Evolutionary conservation across 2,113 vertebrate species (phyloP), one percentile per base, ranked within the genome.

Genomic region (Heterochromis multidens): DNA sequence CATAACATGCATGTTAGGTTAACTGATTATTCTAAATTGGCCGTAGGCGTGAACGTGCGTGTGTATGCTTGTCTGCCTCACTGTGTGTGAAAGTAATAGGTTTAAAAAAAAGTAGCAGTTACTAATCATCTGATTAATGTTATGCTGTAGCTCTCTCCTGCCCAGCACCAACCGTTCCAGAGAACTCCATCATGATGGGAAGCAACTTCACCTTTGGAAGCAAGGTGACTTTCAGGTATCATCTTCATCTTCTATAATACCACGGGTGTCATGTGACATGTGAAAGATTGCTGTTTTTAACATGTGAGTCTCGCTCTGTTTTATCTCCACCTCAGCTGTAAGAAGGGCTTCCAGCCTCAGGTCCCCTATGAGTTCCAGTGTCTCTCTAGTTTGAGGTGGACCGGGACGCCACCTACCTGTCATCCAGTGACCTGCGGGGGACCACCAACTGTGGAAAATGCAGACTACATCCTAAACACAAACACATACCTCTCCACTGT

Each of bases 151-250:
- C 97, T 59, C 72, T 98, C 83, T 97, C 97, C 95, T 99, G 99
- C 93, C 95, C 95, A 27, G 49, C 6, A 40, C 97, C 97, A 70
- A 65, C 86, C 77, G 62, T 96, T 86, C 97, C 97, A 77, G 96
- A 97, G 82, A 97, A 99, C 82, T 95, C 97, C 80, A 57, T 91
- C 84, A 91, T 97, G 95, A 95, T 92, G 4, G 98, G 97, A 60
- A 96, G 92, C 87, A 96, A 96, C 92, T 98, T 98, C 95, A 99
- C 97, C 49, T 99, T 96, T 90, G 97, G 94, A 89, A 98, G 89
- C 95, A 98, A 97, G 95, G 97, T 99, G 93, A 95, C 92, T 78
- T 99, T 97, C 95, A 98, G 97, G 99, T 99, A 97, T 92, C 92
- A 83, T 88, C 82, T 84, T 93, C 94, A 91, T 91, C 91, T 70